Evolutionary conservation across 2,888 invertebrate species (phyloP).

Genomic region (Nasonovia ribisnigri): DNA sequence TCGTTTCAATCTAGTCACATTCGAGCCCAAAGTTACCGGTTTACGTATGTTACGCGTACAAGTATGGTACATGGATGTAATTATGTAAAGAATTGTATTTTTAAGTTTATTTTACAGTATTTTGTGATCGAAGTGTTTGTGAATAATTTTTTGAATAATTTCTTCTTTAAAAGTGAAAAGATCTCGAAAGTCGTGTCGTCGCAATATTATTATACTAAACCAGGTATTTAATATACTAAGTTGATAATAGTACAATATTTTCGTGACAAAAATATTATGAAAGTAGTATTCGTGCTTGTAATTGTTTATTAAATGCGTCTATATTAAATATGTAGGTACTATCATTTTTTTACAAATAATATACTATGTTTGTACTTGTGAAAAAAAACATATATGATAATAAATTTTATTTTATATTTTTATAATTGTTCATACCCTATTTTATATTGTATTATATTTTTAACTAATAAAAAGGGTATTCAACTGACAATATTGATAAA

Average conservation of each 20-base stretch:
- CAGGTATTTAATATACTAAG: not conserved
- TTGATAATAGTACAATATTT: not conserved
- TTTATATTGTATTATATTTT: not conserved
- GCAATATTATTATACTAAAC: not conserved
- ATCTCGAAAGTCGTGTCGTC: not conserved
- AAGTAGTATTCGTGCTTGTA: not conserved
- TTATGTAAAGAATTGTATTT: not conserved
- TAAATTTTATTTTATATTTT: not conserved
- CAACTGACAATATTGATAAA: too few species aligned
- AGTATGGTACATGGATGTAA: not conserved
- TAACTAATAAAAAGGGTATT: not conserved
- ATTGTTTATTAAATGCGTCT: not conserved
- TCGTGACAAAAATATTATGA: not conserved
- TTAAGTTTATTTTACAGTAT: not conserved
- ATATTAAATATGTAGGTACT: not conserved
- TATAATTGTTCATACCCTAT: not conserved
- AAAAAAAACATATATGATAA: not conserved
- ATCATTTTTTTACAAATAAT: not conserved
- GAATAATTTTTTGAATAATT: not conserved
- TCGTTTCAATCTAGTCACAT: not conserved
- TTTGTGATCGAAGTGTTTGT: not conserved
- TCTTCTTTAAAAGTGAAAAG: not conserved
- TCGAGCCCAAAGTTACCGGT: not conserved
- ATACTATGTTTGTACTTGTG: not conserved
- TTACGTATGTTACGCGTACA: not conserved